Base-by-base conservation (phyloP, 1,140 invertebrate genomes). In the Aculops lycopersici region DNA sequence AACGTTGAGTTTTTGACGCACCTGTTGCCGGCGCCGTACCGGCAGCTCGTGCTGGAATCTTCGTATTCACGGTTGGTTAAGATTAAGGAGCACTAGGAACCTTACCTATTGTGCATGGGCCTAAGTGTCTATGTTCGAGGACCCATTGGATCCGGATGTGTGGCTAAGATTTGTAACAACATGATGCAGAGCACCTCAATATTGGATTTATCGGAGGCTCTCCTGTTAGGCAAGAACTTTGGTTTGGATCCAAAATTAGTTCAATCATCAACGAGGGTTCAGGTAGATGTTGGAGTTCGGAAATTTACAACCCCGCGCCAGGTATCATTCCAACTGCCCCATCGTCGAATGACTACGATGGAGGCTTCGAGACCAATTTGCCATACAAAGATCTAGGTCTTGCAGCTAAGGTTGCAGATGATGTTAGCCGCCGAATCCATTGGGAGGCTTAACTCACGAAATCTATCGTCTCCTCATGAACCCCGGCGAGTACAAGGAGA, bases 51-150 rank as follows among this genome's bases (percentile, higher is more conserved):
- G 72, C 74, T 49, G 88, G 66, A 1, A 78, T 73, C 0, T 60
- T 98, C n/a, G 94, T 90, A 1, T 97, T 97, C 52, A 97, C 98
- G 88, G 79, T 92, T 37, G 49, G 92, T 67, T 49, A 83, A 67
- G 1, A 65, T 71, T 46, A 76, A 76, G 50, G 59, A 71, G 36
- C 58, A 63, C 21, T 72, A 71, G 0, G 66, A 74, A 51, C 60
- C 65, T 1, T 52, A 86, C 17, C 61, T 97, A 0, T 53, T 69
- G 42, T 61, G 66, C 18, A 92, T 97, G 80, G 90, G 90, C 1
- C 71, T 73, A 40, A 83, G 74, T 53, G 68, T 84, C 21, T 68
- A 86, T 36, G 71, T 92, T 54, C 94, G 88, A 52, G 90, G 90
- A 2, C 59, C 66, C 12, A 64, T 74, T 12, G 90, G 90, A 2